Conservation (phyloP, 2,113 vertebrate species). For the Gnathonemus longibarbis region DNA sequence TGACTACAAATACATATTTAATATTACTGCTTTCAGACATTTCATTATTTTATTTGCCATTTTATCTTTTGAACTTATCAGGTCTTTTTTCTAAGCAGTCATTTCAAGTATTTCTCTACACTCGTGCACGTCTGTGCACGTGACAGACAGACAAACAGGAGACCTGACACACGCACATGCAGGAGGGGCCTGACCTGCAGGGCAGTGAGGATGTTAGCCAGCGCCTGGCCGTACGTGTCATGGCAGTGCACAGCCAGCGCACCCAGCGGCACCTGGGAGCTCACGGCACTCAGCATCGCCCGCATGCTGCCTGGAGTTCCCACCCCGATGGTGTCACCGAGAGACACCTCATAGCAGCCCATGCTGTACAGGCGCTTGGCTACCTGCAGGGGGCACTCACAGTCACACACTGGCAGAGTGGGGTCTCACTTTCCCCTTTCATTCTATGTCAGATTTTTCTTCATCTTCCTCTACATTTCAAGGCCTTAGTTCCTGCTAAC, state of each 20-base stretch:
- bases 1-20: too few relatives aligned
- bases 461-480: not conserved
- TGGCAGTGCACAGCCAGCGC: slow-evolving; percentile 93
- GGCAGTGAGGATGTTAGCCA: slow-evolving; percentile 87
- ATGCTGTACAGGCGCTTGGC: slow-evolving; percentile 83
- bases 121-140: not conserved
- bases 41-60: too few relatives aligned
- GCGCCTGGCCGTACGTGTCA: slow-evolving; percentile 92
- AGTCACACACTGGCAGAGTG: not conserved
- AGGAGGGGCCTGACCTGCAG: slow-evolving; percentile 68
- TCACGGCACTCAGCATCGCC: slow-evolving; percentile 77
- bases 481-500: not conserved
- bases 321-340: slow-evolving; percentile 90
- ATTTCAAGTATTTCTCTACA: not conserved
- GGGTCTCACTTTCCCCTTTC: not conserved
- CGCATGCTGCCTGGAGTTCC: slow-evolving; percentile 85
- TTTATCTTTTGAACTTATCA: not conserved
- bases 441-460: not conserved
- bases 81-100: not conserved
- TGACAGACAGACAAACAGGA: not conserved
- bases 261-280: slow-evolving; percentile 74
- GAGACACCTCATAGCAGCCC: slow-evolving; percentile 96
- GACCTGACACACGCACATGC: not conserved
- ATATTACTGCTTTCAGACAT: too few relatives aligned
- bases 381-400: slow-evolving; percentile 58